Percentiles rank a stretch among this genome's conserved stretches.
These are phyloP conservation scores for Sphyrna mokarran DNA, from an alignment of 2,113 vertebrate species.

Conservation along the genomic window DNA sequence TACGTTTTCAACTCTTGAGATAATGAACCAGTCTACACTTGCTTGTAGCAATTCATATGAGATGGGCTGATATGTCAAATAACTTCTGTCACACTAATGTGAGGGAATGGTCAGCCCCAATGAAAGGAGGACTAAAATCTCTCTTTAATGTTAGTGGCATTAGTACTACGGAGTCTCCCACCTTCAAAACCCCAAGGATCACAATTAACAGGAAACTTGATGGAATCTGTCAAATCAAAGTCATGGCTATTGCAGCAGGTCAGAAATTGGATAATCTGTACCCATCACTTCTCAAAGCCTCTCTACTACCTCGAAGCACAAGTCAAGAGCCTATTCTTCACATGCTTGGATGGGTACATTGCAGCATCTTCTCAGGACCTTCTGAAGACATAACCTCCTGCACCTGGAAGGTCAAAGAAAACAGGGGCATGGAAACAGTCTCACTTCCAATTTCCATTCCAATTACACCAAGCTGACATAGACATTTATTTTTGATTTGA, in stretches of 20 bases:
- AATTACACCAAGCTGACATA: too few species aligned
- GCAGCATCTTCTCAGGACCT: not conserved
- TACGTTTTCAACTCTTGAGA: not conserved
- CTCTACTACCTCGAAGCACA: too few species aligned
- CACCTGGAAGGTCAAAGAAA: not conserved
- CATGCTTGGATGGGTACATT: not conserved
- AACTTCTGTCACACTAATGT: not conserved
- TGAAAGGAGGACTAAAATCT: not conserved
- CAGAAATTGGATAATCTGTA: not conserved
- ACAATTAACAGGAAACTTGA: not conserved
- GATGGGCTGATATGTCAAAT: not conserved
- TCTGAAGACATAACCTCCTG: not conserved
- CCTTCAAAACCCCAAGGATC: not conserved
- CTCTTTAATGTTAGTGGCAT: not conserved
- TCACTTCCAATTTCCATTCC: too few species aligned
- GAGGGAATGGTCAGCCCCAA: not conserved
- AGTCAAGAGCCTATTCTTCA: not conserved
- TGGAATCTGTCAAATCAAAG: not conserved
- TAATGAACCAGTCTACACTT: not conserved
- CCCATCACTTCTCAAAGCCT: not conserved
- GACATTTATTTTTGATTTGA: too few species aligned
- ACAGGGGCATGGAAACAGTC: not conserved
- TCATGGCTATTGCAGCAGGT: not conserved
- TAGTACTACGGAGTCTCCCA: not conserved
- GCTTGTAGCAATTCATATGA: not conserved